A percentile compares a stretch with the other conserved stretches of the same genome.
phyloP scores from a whole-genome alignment of 2,113 vertebrate genomes.

The Saguinus midas region DNA sequence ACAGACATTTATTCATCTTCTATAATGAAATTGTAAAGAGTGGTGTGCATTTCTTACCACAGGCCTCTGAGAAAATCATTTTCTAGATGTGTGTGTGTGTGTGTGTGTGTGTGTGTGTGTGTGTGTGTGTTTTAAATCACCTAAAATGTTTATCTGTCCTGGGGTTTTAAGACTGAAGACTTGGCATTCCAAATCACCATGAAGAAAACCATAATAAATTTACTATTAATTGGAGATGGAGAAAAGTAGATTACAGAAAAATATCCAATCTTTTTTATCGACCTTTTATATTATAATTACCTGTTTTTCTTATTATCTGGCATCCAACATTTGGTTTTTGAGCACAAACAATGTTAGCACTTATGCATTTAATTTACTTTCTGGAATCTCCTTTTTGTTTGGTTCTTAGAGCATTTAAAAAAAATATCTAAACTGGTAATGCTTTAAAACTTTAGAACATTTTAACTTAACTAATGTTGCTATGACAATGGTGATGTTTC shows the following conservation, averaged over 20 bases:
- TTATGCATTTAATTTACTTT: slow-evolving; percentile 37
- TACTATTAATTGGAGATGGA: slow-evolving; percentile 52
- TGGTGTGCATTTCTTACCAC: slow-evolving; percentile 7
- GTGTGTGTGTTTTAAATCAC: slow-evolving; percentile 52
- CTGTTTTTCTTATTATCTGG: slow-evolving; percentile 39
- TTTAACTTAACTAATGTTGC: slow-evolving; percentile 24
- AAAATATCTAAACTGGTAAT: neutral
- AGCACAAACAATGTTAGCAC: neutral
- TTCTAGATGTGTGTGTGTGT: slow-evolving; percentile 44
- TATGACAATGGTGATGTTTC: slow-evolving; percentile 18
- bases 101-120: neutral
- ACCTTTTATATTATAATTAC: neutral
- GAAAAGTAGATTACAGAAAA: slow-evolving; percentile 48
- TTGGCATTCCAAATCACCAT: neutral
- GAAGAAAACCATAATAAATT: slow-evolving; percentile 55
- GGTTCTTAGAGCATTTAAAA: slow-evolving; percentile 22
- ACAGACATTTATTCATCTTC: slow-evolving; percentile 69
- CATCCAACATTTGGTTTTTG: neutral
- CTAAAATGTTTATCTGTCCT: slow-evolving; percentile 66
- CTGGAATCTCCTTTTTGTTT: slow-evolving; percentile 9
- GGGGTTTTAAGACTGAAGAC: slow-evolving; percentile 55
- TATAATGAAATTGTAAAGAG: slow-evolving; percentile 68
- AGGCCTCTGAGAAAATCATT: slow-evolving; percentile 61
- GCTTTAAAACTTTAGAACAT: slow-evolving; percentile 31
- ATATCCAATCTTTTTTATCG: neutral